Base-by-base conservation (phyloP, 2,113 vertebrate genomes). In the Macroglossus sobrinus region DNA sequence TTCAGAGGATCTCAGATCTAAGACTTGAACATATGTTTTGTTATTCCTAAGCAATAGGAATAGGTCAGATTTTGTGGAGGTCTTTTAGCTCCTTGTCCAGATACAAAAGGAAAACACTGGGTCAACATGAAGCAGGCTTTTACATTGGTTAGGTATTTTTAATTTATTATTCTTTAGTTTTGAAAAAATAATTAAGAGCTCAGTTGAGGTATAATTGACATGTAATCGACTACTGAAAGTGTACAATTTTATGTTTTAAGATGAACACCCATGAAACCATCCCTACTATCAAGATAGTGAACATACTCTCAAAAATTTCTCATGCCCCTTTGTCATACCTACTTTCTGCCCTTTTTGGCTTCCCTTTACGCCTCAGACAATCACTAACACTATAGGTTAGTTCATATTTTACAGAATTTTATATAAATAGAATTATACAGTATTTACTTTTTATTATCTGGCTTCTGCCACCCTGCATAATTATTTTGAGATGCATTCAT, bases 391-490 rank as follows among this genome's bases (percentile, higher is more conserved):
- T 40, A 22, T 2, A 75, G 84, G 35, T 72, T 53, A 21, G 11
- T 74, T 38, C 74, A 14, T 16, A 50, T 81, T 96, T 93, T 93
- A 33, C 74, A 81, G 22, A 81, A 68, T 72, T 91, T 81, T 86
- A 18, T 63, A 33, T 63, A 55, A 69, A 63, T 53, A 72, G 40
- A 86, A 75, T 75, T 21, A 24, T 30, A 64, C 16, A 45, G 45
- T 71, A 19, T 80, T 79, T 79, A 64, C 22, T 66, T 30, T 80
- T 72, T 55, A 35, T 18, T 66, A 14, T 63, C 21, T 61, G 28
- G 40, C 35, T 80, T 80, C 40, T 93, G 57, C 45, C 79, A 40
- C 57, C 85, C 55, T 64, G 15, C 40, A 1, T 90, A 57, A 81
- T 86, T 47, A 50, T n/a, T 63, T 38, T 68, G 59, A 91, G 64